Evolutionary conservation across 2,888 invertebrate genomes (phyloP).

Genomic region (Geotrupes spiniger): DNA sequence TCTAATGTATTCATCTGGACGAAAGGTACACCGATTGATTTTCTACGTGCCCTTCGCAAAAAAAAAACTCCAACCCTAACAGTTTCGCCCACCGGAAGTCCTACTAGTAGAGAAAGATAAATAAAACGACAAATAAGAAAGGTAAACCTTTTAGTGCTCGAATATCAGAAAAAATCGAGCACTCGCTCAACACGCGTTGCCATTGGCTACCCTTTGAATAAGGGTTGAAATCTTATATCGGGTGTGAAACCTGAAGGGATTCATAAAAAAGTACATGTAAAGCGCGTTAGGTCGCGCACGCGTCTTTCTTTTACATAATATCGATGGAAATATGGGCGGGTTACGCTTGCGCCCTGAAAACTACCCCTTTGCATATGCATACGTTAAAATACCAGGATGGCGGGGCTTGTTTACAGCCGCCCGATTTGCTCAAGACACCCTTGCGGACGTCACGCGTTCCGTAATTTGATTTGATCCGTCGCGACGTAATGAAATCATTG

Average conservation of each 20-base stretch:
- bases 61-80: conserved; percentile 12
- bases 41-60: conserved; percentile 12
- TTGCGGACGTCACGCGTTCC: no score
- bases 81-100: conserved; percentile 16
- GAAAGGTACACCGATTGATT: no score
- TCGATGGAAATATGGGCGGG: conserved; percentile 50
- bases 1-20: no score
- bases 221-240: conserved; percentile 47
- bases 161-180: conserved; percentile 38
- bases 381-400: conserved; percentile 42
- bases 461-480: no score
- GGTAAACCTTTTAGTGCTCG: conserved; percentile 35
- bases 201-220: conserved; percentile 45
- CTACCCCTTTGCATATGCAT: conserved; percentile 47
- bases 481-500: no score
- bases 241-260: conserved; percentile 41
- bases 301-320: conserved; percentile 50
- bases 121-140: conserved; percentile 40
- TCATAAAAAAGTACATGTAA: conserved; percentile 50
- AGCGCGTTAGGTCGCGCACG: conserved; percentile 48
- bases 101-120: conserved; percentile 23
- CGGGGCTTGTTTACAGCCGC: conserved; percentile 24
- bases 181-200: conserved; percentile 42
- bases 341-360: conserved; percentile 46
- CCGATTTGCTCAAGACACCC: no score